Evolutionary conservation across 1,140 invertebrate species (phyloP).

Genomic region (Aphaenogaster rudis): DNA sequence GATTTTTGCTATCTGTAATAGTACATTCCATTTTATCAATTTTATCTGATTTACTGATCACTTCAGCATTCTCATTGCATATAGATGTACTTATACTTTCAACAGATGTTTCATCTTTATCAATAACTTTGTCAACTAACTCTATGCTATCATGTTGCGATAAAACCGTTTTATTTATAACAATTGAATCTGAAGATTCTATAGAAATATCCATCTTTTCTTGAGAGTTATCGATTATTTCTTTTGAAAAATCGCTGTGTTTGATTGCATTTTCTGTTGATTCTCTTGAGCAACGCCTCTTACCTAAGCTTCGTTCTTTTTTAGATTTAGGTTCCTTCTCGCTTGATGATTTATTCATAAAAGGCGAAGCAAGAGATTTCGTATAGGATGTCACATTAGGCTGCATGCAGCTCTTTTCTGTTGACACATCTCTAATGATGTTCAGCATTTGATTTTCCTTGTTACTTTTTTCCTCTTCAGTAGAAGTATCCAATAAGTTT

Average conservation of each 20-base stretch:
- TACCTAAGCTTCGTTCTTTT: background rate
- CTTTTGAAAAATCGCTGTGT: background rate
- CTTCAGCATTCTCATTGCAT: background rate
- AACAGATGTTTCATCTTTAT: background rate
- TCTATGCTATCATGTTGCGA: background rate
- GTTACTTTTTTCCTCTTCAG: conserved; percentile 61
- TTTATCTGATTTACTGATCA: conserved; percentile 6
- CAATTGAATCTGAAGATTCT: background rate
- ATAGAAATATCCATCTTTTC: background rate
- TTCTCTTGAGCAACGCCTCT: conserved; percentile 1
- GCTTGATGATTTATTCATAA: conserved; percentile 45
- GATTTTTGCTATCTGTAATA: background rate
- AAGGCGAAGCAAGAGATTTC: background rate
- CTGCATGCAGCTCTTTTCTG: conserved; percentile 20
- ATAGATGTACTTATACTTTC: conserved; percentile 1
- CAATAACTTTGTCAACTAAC: background rate
- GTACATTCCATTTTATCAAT: background rate
- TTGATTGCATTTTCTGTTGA: conserved; percentile 33
- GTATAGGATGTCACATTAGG: background rate
- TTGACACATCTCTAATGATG: conserved; percentile 15
- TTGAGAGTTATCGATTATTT: background rate
- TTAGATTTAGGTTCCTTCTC: conserved; percentile 39
- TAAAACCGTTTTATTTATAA: background rate
- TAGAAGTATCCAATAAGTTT: conserved; percentile 44
- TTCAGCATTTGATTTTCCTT: conserved; percentile 71